Conservation (phyloP, 2,797 vertebrate species). For the Pteropus rufus region DNA sequence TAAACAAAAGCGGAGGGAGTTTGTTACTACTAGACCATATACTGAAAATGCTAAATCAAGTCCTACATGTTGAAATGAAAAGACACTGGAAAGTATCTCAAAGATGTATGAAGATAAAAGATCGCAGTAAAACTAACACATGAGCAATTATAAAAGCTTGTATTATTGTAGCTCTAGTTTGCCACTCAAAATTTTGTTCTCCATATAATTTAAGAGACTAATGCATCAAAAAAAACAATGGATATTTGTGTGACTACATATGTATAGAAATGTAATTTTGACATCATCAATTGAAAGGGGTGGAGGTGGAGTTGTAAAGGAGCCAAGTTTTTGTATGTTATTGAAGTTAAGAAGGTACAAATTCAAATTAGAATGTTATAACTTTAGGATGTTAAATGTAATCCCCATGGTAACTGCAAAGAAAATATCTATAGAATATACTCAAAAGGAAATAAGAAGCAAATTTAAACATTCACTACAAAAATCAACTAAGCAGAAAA, state of each 20-base stretch:
- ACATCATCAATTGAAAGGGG: background rate
- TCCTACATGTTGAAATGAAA: background rate
- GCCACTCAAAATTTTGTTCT: background rate
- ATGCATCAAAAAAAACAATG: background rate
- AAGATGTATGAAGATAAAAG: background rate
- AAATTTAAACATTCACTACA: background rate
- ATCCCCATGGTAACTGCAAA: background rate
- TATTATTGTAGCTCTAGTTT: background rate
- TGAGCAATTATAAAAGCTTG: background rate
- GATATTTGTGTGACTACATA: background rate
- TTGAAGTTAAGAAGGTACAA: background rate
- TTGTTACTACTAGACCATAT: background rate
- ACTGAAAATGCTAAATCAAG: background rate
- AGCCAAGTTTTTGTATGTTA: background rate
- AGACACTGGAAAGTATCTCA: background rate
- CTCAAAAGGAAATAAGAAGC: background rate
- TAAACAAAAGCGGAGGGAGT: background rate
- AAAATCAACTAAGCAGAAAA: background rate
- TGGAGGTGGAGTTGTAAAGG: background rate
- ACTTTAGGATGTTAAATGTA: background rate
- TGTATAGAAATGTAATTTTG: background rate
- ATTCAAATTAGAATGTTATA: conserved; percentile 1
- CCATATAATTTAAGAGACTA: background rate
- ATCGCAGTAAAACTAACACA: background rate
- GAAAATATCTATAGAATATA: background rate